Conservation (phyloP, 2,113 vertebrate genomes). For the Eulacestoma nigropectus region DNA sequence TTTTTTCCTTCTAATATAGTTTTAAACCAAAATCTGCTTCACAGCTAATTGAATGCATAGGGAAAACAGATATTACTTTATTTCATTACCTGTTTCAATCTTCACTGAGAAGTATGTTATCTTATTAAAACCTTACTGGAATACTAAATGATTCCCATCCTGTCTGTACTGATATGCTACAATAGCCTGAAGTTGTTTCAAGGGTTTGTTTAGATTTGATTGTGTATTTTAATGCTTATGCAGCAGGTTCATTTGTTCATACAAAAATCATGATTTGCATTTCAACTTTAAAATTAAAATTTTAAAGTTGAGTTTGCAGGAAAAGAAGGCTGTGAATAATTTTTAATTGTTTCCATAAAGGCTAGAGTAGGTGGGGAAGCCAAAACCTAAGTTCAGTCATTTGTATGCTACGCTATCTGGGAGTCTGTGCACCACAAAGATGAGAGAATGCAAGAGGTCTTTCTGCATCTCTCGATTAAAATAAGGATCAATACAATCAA, state of each 20-base stretch:
- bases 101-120: not conserved
- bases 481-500: not conserved
- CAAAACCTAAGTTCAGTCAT: not conserved
- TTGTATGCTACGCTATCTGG: rapidly evolving
- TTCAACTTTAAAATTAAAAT: conserved; percentile 31
- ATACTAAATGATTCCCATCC: not conserved
- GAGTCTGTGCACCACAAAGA: not conserved
- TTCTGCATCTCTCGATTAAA: not conserved
- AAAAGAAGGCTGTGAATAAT: not conserved
- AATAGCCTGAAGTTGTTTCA: not conserved
- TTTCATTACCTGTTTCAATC: not conserved
- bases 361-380: rapidly evolving
- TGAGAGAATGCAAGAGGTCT: not conserved
- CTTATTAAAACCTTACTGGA: not conserved
- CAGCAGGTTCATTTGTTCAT: not conserved
- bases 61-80: not conserved
- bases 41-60: not conserved
- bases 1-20: not conserved
- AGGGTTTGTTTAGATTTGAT: not conserved
- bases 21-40: not conserved
- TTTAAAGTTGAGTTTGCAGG: not conserved
- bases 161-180: not conserved
- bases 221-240: not conserved
- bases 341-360: not conserved
- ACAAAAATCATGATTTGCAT: not conserved